Evolutionary conservation across 1,140 invertebrate species (phyloP).

Genomic region (Andricus grossulariae): DNA sequence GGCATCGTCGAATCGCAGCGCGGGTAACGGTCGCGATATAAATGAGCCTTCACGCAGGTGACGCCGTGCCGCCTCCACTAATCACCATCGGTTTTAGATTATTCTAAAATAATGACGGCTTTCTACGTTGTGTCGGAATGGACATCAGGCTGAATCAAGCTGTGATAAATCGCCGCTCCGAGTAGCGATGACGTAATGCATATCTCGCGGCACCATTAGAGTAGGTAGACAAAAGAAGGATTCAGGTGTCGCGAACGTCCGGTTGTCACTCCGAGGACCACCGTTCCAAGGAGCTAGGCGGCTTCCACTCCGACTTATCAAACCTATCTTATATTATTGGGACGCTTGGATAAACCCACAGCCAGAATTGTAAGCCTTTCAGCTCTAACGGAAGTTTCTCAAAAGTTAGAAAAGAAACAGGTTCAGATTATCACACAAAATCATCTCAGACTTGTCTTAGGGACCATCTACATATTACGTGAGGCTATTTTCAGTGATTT

Average conservation of each 20-base stretch:
- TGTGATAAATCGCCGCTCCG: conserved; percentile 61
- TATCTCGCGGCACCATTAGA: conserved; percentile 44
- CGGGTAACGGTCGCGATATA: conserved; percentile 48
- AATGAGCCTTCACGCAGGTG: conserved; percentile 69
- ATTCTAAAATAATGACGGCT: conserved; percentile 75
- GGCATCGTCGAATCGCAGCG: conserved; percentile 47
- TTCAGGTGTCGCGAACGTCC: conserved; percentile 65
- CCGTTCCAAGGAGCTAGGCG: conserved; percentile 40
- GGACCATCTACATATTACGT: too few relatives aligned
- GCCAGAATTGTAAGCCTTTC: conserved; percentile 1
- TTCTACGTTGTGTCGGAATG: conserved; percentile 54
- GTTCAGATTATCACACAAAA: background rate
- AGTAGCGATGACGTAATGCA: conserved; percentile 55
- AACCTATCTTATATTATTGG: conserved; percentile 21
- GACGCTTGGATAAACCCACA: conserved; percentile 23
- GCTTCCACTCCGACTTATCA: conserved; percentile 24
- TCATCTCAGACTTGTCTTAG: background rate
- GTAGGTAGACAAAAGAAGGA: conserved; percentile 37
- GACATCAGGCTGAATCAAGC: conserved; percentile 48
- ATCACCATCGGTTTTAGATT: conserved; percentile 77
- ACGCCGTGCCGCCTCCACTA: conserved; percentile 70
- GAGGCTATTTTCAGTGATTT: too few relatives aligned
- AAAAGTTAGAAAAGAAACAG: background rate
- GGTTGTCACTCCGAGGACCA: conserved; percentile 39
- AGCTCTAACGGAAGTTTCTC: conserved; percentile 10